Evolutionary conservation across 2,113 vertebrate species (phyloP).

Genomic region (Microtus ochrogaster): DNA sequence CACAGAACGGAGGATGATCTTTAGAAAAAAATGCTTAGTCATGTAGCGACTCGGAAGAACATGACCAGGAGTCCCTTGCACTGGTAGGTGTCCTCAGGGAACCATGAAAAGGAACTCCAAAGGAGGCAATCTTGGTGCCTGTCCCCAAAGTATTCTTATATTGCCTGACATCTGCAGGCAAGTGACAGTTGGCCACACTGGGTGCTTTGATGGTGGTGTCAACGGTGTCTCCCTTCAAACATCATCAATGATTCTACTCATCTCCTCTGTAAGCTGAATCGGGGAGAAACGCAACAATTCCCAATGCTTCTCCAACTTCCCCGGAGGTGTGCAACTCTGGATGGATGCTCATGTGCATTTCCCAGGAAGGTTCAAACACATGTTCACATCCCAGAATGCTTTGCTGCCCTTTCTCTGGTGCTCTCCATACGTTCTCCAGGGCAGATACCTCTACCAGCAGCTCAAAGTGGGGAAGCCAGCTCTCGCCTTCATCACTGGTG

Average conservation of each 20-base stretch:
- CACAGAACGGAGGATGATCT: not conserved
- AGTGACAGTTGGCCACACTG: fast-evolving
- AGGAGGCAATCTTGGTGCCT: not conserved
- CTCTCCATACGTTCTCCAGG: not conserved
- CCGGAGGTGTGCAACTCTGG: not conserved
- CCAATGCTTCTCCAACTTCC: not conserved
- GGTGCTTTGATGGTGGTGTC: not conserved
- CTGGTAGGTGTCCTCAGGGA: not conserved
- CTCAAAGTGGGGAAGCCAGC: not conserved
- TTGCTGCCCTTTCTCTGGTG: not conserved
- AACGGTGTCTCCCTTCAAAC: not conserved
- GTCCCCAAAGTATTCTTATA: not conserved
- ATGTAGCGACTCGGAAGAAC: fast-evolving
- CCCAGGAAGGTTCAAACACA: not conserved
- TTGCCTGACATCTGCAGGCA: not conserved
- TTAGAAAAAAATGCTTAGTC: not conserved
- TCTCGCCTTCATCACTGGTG: fast-evolving
- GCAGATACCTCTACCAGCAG: not conserved
- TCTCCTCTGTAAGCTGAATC: too few species aligned
- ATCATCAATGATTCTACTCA: not conserved
- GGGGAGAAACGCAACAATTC: not conserved
- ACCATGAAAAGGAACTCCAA: not conserved
- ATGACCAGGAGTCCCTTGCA: not conserved
- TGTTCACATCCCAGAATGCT: not conserved
- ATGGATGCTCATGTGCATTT: not conserved